Conservation (phyloP, 2,888 invertebrate species). For the Caenorhabditis auriculariae region DNA sequence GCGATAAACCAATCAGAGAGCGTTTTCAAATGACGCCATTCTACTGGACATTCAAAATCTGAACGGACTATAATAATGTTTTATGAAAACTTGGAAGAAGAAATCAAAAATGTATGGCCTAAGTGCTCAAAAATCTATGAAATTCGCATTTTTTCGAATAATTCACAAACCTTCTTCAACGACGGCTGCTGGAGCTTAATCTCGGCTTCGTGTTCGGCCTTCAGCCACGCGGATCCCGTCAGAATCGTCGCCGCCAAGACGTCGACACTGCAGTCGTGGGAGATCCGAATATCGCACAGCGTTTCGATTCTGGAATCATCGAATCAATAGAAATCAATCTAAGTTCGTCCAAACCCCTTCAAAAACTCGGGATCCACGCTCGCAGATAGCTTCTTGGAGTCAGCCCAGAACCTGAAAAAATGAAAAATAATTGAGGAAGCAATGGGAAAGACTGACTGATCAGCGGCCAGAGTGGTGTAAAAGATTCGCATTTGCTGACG, state of each 20-base stretch:
- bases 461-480: conserved; percentile 4
- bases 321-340: neutral
- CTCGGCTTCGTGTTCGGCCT: conserved; percentile 19
- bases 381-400: conserved; percentile 9
- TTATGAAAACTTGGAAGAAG: no score
- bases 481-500: conserved; percentile 6
- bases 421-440: no score
- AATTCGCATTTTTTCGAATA: no score
- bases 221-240: conserved; percentile 17
- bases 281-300: conserved; percentile 9
- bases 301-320: conserved; percentile 13
- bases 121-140: no score
- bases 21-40: no score
- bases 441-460: no score
- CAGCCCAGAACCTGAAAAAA: conserved; percentile 27
- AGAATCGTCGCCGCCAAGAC: conserved; percentile 10
- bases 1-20: no score
- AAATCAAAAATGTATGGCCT: no score
- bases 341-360: conserved; percentile 8
- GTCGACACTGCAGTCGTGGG: conserved; percentile 16
- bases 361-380: conserved; percentile 13
- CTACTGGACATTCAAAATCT: no score
- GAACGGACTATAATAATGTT: no score
- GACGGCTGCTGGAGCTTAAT: no score
- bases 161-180: no score